These are phyloP conservation scores for Tolypeutes matacus DNA, from an alignment of 2,797 vertebrate species.

Conservation along the genomic window DNA sequence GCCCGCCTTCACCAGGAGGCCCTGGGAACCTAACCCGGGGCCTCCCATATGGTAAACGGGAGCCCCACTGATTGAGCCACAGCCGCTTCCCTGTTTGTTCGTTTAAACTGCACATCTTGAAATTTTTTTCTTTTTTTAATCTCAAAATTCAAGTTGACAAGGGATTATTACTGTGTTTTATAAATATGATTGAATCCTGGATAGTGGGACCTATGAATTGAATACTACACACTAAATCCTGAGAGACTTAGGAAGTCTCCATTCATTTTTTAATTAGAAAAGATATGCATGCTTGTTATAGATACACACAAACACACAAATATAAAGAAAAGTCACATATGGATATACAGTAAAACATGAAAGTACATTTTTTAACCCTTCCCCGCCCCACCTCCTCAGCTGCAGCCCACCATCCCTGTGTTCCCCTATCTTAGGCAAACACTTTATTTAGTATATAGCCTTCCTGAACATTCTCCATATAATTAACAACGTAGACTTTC, in stretches of 20 bases:
- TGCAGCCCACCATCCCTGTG: background rate
- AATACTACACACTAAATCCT: background rate
- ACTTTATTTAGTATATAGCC: background rate
- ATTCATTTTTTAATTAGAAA: conserved; percentile 9
- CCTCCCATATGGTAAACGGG: too few relatives aligned
- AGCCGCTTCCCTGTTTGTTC: too few relatives aligned
- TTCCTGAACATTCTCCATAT: background rate
- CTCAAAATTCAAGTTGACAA: background rate
- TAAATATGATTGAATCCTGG: background rate
- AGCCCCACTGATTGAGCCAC: too few relatives aligned
- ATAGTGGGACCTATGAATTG: background rate
- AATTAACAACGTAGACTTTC: background rate
- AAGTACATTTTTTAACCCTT: background rate
- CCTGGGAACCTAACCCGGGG: too few relatives aligned
- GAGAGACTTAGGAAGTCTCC: background rate
- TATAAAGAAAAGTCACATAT: background rate
- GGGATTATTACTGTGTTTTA: background rate
- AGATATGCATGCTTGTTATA: background rate
- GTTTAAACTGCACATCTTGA: background rate
- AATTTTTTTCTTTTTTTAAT: background rate
- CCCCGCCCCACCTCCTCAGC: background rate
- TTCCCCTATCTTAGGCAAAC: background rate
- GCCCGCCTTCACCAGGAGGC: too few relatives aligned
- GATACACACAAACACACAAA: background rate
- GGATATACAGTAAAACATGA: background rate